Base-by-base conservation (phyloP, 2,888 invertebrate genomes). In the Ceratothoa steindachneri region DNA sequence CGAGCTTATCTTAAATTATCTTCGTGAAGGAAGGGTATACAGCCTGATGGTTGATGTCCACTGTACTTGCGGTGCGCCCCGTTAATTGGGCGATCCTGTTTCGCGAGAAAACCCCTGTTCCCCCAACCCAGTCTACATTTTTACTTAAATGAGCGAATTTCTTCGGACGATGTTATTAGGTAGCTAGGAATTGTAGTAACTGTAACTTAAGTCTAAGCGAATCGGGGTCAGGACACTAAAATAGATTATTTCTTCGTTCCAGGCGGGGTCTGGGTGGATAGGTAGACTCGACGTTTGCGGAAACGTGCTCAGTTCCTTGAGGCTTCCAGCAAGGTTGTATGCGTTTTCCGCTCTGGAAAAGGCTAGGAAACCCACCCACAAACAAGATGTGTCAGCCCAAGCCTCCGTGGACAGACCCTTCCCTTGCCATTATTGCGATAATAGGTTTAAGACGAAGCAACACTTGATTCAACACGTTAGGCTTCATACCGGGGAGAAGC, bases 401-500 rank as follows among this genome's bases (percentile, higher is more conserved):
- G 41, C 41, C 24, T 66, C 65, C 51, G 71, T 66, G 15, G 30
- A 41, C 51, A 72, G 79, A 28, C 79, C 79, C 19, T 79, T 76
- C 74, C 60, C 60, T 24, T 79, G 79, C 69, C 53, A 52, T 29
- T 79, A 53, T 64, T 79, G 79, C 68, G 71, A 73, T 31, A 75
- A 72, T 66, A 65, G 79, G 31, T 79, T 79, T 76, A 79, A 79
- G 70, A 79, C 75, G 19, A 73, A 69, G 69, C 73, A 76, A 31
- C 75, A 79, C 60, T 74, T 76, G 53, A 72, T 51, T 27, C 79
- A 79, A 66, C 79, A 79, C 64, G 73, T 76, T 55, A 65, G 79
- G 53, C 74, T 79, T n/a, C 79, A 79, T 71, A 79, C 79, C 0
- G 79, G 79, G 29, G 79, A 79, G 51, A 75, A 74, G 41, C 79